Base-by-base conservation (phyloP, 2,888 invertebrate genomes). In the Tenthredo notha region DNA sequence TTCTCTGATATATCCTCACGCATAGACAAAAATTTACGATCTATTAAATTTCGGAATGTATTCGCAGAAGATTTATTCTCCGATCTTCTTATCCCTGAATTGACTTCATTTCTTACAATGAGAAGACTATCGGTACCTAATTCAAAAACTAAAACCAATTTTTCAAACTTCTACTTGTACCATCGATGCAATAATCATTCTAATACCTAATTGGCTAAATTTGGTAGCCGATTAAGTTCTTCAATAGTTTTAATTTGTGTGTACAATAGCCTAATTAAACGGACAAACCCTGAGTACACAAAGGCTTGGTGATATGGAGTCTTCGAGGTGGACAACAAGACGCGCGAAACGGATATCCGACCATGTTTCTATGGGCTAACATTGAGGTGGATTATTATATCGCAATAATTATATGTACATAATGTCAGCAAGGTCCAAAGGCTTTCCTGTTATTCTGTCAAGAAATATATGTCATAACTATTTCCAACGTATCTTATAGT, bases 311-410 rank as follows among this genome's bases (percentile, higher is more conserved):
- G 78, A 29, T 47, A 29, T 47, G 5, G 29, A 47, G 21, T 25
- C 47, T 67, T 67, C 67, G 10, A 80, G 21, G 40, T 67, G 18
- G 33, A 67, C 29, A 70, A 37, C 33, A 50, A 47, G 65, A 83
- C 25, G 43, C 82, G 67, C 61, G n/a, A 61, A 61, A 61, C 37
- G 83, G 70, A 83, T 83, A 83, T 83, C 67, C 83, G 83, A 83
- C 67, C 33, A 67, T n/a, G 47, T 47, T 67, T 25, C 65, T 74
- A n/a, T 10, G 33, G 25, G 29, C 29, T 25, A 47, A 65, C 47
- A 67, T 67, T 50, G 83, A 67, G 67, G 29, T 33, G 50, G 65
- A 67, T 67, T 83, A 43, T 67, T 70, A 65, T 61, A 47, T 50
- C 67, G 25, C 12, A n/a, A 67, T 83, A 65, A 70, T 83, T 83